phyloP scores from a whole-genome alignment of 2,797 vertebrate species.

The Cryptoblepharus egeriae region DNA sequence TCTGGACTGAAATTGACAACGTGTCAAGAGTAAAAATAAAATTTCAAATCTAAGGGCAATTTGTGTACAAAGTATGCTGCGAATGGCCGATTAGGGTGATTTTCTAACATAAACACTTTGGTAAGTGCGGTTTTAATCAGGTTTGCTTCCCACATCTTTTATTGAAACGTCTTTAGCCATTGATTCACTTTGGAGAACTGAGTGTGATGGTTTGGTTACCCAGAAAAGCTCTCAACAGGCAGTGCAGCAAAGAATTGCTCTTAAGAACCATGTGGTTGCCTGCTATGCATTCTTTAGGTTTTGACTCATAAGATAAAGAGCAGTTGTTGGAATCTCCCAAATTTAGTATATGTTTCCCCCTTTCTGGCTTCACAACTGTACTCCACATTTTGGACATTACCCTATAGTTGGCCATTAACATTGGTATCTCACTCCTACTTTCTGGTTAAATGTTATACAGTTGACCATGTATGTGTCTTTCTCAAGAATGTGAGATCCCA shows the following conservation, averaged over 20 bases:
- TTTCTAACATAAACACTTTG: not conserved
- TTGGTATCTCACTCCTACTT: no score
- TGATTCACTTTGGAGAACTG: conserved; percentile 10
- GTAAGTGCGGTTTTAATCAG: conserved; percentile 22
- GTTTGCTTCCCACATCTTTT: conserved; percentile 1
- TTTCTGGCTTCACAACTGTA: no score
- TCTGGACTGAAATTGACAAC: conserved; percentile 40
- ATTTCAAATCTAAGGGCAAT: conserved; percentile 28
- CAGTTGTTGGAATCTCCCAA: no score
- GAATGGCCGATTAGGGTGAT: not conserved
- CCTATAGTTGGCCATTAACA: no score
- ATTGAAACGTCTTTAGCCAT: conserved; percentile 24
- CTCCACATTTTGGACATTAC: no score
- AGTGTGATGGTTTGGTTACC: conserved; percentile 16
- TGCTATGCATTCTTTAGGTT: not conserved
- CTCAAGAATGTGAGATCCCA: no score
- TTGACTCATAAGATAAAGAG: no score
- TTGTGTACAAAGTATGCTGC: not conserved
- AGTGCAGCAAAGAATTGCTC: conserved; percentile 21
- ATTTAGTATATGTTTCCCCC: no score
- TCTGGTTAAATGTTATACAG: no score
- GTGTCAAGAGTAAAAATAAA: conserved; percentile 41
- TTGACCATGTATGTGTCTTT: no score
- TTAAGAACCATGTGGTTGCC: not conserved
- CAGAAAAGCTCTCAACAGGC: conserved; percentile 34